Conservation (phyloP, 2,113 vertebrate species). For the Hoplias malabaricus region DNA sequence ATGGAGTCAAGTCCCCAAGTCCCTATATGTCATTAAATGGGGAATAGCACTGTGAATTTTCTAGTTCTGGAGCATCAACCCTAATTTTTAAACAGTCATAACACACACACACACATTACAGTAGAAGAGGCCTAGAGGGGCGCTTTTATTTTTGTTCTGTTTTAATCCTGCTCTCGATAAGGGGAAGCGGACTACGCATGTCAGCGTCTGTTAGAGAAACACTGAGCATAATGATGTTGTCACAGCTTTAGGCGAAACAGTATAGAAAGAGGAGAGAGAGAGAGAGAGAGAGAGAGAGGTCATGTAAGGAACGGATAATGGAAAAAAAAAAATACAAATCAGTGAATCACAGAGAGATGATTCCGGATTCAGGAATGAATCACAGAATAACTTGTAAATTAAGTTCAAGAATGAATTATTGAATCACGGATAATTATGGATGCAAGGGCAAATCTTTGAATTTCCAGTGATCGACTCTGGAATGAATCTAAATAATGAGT, state of each 20-base stretch:
- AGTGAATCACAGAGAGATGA: no score
- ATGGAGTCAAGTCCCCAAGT: no score
- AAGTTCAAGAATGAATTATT: neutral
- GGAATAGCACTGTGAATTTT: neutral
- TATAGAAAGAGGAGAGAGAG: slow-evolving; percentile 12
- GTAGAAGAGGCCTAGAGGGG: neutral
- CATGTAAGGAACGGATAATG: neutral
- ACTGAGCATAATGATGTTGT: slow-evolving; percentile 35
- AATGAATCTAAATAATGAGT: no score
- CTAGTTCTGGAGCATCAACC: neutral
- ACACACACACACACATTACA: neutral
- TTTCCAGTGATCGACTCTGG: no score
- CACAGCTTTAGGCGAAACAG: slow-evolving; percentile 31
- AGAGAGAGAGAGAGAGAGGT: neutral
- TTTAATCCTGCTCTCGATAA: slow-evolving; percentile 9
- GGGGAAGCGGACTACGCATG: slow-evolving; percentile 26
- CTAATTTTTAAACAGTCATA: neutral
- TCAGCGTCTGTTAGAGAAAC: slow-evolving; percentile 30
- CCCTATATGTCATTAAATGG: no score
- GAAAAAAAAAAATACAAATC: neutral
- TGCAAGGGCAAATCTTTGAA: neutral
- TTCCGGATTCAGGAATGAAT: neutral
- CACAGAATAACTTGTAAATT: neutral
- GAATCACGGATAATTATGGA: neutral
- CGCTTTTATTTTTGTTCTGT: slow-evolving; percentile 11